Evolutionary conservation across 2,888 invertebrate species (phyloP), one percentile per base, ranked within the genome.

Genomic region (Exocentrus adspersus): DNA sequence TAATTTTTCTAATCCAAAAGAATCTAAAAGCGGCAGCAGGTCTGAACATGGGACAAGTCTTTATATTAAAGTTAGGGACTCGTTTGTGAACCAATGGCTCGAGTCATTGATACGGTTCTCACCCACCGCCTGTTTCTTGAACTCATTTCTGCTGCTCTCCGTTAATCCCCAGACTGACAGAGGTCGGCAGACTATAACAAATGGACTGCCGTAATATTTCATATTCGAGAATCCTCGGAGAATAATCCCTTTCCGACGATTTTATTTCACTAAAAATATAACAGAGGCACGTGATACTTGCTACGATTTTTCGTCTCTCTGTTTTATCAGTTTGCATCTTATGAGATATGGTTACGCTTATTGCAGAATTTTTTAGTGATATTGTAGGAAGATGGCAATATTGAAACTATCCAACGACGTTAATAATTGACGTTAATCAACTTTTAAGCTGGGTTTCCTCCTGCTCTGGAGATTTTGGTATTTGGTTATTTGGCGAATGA

Each of bases 141-240:
- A 46, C 46, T 57, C 57, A 57, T 57, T 57, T 57, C 57, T 57
- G 45, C 46, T 19, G 20, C 20, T 50, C n/a, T 57, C 57, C 46
- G 17, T 32, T 57, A 57, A 57, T 57, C 46, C 56, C 32, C 46
- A 32, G 17, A 9, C 46, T 46, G 46, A 57, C 57, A 57, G 46
- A 46, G 57, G 57, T 57, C 57, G 57, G 46, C 32, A 28, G 56
- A 45, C 56, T 57, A 57, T 62, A 59, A 63, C 50, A 46, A 58
- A 58, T 52, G 58, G 53, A 48, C 63, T 43, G 20, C 41, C 41
- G 24, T 51, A 51, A 63, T 63, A 59, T 59, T 63, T 63, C 63
- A 59, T 58, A 51, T 48, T 52, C 17, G 24, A 46, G 46, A 46
- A 32, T 54, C 46, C 59, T 37, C 45, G 46, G 63, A 42, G 59